Conservation (phyloP, 2,113 vertebrate species). For the human region GRCh38 chr2:21624001-21624500, state of each 20-base stretch:
- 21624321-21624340: constrained; percentile 86
- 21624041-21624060: constrained; percentile 59
- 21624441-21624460: not conserved
- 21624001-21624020: constrained; percentile 52
- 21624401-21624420: constrained; percentile 4
- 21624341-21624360: constrained; percentile 84
- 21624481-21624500: not conserved
- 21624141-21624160: constrained; percentile 85
- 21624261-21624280: constrained; percentile 88
- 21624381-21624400: constrained; percentile 75
- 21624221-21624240: constrained; percentile 86
- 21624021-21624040: constrained; percentile 23
- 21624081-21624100: constrained; percentile 75
- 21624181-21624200: constrained; percentile 81
- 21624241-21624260: constrained; percentile 85
- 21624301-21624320: constrained; percentile 85
- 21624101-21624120: constrained; percentile 81
- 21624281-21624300: constrained; percentile 83
- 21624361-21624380: constrained; percentile 84
- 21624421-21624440: not conserved
- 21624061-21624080: constrained; percentile 74
- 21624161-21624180: constrained; percentile 83
- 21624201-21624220: constrained; percentile 80
- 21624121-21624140: constrained; percentile 82
- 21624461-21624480: not conserved